Base-by-base conservation (phyloP, 53 echinoderm and acorn worm genomes). In the Patiria pectinifera region DNA sequence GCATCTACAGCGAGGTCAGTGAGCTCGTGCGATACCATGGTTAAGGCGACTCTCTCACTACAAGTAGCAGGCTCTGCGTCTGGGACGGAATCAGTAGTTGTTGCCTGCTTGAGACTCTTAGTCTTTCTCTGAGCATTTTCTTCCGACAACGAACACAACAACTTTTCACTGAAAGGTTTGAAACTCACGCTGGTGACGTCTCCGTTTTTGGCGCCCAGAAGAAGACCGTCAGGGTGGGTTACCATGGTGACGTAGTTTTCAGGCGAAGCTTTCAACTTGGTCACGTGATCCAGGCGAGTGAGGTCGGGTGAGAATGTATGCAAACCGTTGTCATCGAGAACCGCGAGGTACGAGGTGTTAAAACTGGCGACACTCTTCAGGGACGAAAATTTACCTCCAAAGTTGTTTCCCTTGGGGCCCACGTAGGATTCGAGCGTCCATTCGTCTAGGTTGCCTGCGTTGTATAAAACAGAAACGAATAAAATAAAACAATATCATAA, bases 261-360 rank as follows among this genome's bases (percentile, higher is more conserved):
- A 19, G 82, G n/a, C 2, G 58, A 2, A 12, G 48, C 22, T 21
- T 3, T 22, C 4, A 82, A 23, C 58, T 82, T 58, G 19, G 53
- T 49, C 47, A 58, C 21, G 23, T 58, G 22, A 4, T 58, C 3
- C 15, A 59, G 18, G n/a, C 58, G 82, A 19, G 18, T 9, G 22
- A 82, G 19, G 21, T 82, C 82, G n/a, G 53, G 47, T 19, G 53
- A 49, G 82, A 82, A 82, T 16, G 47, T 82, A 19, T 82, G 23
- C 9, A 82, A 5, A n/a, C 82, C 82, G 9, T 5, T 58, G 53
- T 22, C 59, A 18, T 82, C 82, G 0, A 82, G 82, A 49, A 82
- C 82, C 19, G 82, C 82, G 53, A 82, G n/a, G 0, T 23, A 9
- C 53, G 53, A 21, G 10, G 21, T 21, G 53, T 82, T 49, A 14